phyloP scores from a whole-genome alignment of 2,797 vertebrate genomes.

The Hybognathus amarus region DNA sequence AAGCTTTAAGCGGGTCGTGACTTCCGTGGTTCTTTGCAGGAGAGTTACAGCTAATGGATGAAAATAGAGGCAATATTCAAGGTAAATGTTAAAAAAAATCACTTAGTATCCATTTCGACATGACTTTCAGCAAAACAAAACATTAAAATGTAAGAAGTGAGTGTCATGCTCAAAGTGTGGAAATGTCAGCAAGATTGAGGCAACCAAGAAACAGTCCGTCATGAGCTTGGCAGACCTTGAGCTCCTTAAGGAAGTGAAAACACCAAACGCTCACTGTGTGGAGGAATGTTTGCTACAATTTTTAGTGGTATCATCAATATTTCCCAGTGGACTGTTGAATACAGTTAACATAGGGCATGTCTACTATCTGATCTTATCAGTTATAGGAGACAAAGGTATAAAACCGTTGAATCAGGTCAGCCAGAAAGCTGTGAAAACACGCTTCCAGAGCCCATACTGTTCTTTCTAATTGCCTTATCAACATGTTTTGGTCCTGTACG shows the following conservation, averaged over 20 bases:
- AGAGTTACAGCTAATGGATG: slow-evolving; percentile 48
- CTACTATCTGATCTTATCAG: slow-evolving; percentile 44
- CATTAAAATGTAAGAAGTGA: slow-evolving; percentile 47
- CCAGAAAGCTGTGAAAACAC: slow-evolving; percentile 39
- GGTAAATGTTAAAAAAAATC: slow-evolving; percentile 56
- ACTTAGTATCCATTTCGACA: slow-evolving; percentile 25
- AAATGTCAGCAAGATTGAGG: slow-evolving; percentile 53
- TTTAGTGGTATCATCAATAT: slow-evolving; percentile 4
- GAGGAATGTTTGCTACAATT: background rate
- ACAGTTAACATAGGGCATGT: slow-evolving; percentile 35
- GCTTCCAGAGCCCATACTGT: slow-evolving; percentile 29
- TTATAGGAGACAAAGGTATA: slow-evolving; percentile 38
- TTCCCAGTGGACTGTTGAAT: background rate
- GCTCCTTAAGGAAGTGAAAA: background rate
- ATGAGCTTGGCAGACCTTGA: background rate
- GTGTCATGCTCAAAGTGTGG: slow-evolving; percentile 43
- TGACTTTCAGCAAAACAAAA: slow-evolving; percentile 3
- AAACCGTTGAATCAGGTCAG: slow-evolving; percentile 51
- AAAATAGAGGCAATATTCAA: slow-evolving; percentile 55
- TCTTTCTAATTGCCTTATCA: slow-evolving; percentile 43
- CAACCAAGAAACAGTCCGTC: slow-evolving; percentile 4
- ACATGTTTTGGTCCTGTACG: slow-evolving; percentile 30
- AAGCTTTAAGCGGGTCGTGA: slow-evolving; percentile 28
- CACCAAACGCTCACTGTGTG: background rate
- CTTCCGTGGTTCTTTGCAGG: slow-evolving; percentile 24